These are phyloP conservation scores for Aplodontia rufa DNA, from an alignment of 2,113 vertebrate species.

Conservation along the genomic window DNA sequence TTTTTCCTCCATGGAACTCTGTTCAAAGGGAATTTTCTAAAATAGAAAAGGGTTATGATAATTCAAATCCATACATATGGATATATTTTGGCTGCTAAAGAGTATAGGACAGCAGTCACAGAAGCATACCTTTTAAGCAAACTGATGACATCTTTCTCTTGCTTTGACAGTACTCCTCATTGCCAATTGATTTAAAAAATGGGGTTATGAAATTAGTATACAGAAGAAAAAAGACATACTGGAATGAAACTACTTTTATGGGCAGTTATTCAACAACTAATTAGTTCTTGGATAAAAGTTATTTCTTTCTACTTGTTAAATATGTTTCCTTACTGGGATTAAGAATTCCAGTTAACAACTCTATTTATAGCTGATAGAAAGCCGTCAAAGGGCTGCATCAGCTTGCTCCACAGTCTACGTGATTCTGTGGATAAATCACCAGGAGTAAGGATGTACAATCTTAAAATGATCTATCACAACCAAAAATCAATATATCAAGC, in stretches of 20 bases:
- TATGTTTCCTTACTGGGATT: constrained; percentile 54
- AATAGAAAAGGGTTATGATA: background rate
- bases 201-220: constrained; percentile 42
- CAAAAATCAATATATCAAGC: constrained; percentile 78
- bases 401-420: constrained; percentile 40
- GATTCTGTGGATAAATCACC: constrained; percentile 73
- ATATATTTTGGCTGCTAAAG: background rate
- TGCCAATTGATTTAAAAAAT: constrained; percentile 44
- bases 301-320: constrained; percentile 69
- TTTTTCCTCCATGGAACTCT: background rate
- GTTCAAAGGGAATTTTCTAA: constrained; percentile 29
- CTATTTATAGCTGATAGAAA: constrained; percentile 64
- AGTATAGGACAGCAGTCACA: constrained; percentile 13
- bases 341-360: constrained; percentile 66
- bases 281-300: constrained; percentile 65
- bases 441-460: constrained; percentile 56
- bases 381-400: constrained; percentile 48
- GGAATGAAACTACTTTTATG: constrained; percentile 49
- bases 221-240: constrained; percentile 43
- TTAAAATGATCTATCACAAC: constrained; percentile 78
- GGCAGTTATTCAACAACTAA: constrained; percentile 68
- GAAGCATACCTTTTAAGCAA: constrained; percentile 30
- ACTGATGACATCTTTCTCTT: constrained; percentile 23
- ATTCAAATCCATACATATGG: background rate
- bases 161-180: constrained; percentile 15